phyloP scores from a whole-genome alignment of 2,113 vertebrate species.

The Climacteris rufus region DNA sequence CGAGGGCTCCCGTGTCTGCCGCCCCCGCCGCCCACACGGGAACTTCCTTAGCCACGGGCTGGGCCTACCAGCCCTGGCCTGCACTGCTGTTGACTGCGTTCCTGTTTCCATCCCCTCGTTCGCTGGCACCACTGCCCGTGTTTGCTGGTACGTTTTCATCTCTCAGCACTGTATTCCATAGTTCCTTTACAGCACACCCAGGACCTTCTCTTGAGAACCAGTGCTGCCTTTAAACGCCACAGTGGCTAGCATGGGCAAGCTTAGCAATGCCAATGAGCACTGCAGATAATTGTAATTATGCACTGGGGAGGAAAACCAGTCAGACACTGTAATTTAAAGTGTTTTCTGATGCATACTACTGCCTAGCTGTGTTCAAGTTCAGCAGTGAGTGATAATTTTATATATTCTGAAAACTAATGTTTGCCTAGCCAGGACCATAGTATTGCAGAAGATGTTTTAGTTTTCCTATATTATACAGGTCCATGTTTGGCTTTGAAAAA shows the following conservation, averaged over 20 bases:
- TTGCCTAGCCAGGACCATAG: not conserved
- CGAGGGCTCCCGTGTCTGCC: not conserved
- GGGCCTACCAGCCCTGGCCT: not conserved
- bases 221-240: not conserved
- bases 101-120: not conserved
- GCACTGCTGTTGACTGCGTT: fast-evolving
- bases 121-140: not conserved
- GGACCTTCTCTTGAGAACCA: not conserved
- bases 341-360: not conserved
- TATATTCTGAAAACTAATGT: not conserved
- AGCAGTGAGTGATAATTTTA: not conserved
- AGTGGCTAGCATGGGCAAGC: not conserved
- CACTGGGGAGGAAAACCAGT: not conserved
- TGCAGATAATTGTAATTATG: not conserved
- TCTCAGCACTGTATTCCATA: not conserved
- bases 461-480: not conserved
- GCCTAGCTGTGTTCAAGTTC: not conserved
- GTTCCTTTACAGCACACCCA: not conserved
- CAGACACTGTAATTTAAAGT: not conserved
- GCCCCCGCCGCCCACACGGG: fast-evolving
- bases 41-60: not conserved
- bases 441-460: not conserved
- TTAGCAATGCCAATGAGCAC: not conserved
- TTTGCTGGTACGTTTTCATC: not conserved
- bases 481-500: not conserved